Evolutionary conservation across 2,797 vertebrate genomes (phyloP).

Genomic region (Peromyscus attwateri): DNA sequence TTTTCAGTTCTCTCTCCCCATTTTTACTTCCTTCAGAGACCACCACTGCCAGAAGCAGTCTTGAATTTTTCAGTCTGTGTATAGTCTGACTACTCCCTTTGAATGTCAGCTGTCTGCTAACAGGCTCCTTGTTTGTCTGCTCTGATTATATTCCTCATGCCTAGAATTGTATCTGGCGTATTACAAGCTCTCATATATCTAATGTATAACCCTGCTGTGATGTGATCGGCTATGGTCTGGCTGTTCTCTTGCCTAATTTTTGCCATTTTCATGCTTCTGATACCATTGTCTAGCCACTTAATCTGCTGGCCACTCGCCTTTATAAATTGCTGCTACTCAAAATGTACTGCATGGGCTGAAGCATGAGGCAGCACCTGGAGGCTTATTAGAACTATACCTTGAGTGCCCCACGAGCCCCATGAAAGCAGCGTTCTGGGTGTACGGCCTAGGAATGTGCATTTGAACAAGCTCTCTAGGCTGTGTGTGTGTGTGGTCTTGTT

Average conservation of each 20-base stretch:
- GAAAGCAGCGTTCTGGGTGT: background rate
- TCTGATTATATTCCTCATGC: background rate
- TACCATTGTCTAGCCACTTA: background rate
- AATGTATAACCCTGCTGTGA: background rate
- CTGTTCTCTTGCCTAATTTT: background rate
- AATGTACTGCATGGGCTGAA: background rate
- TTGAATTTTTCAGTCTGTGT: background rate
- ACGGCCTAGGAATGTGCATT: background rate
- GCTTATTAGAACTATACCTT: background rate
- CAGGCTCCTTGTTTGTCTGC: background rate
- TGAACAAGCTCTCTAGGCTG: background rate
- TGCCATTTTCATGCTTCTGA: background rate
- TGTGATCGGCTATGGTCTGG: background rate
- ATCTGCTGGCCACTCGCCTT: background rate
- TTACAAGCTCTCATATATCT: background rate
- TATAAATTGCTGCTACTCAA: background rate
- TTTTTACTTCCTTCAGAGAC: background rate
- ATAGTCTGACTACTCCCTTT: background rate
- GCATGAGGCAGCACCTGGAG: background rate
- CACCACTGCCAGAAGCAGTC: background rate
- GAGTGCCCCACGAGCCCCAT: background rate
- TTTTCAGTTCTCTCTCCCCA: background rate
- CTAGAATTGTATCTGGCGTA: background rate
- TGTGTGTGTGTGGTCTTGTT: background rate
- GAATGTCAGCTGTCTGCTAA: conserved; percentile 37